Percentiles rank a stretch among this genome's conserved stretches.
These are phyloP conservation scores for Amphipoea lucens DNA, from an alignment of 2,888 invertebrate genomes.

Conservation along the genomic window DNA sequence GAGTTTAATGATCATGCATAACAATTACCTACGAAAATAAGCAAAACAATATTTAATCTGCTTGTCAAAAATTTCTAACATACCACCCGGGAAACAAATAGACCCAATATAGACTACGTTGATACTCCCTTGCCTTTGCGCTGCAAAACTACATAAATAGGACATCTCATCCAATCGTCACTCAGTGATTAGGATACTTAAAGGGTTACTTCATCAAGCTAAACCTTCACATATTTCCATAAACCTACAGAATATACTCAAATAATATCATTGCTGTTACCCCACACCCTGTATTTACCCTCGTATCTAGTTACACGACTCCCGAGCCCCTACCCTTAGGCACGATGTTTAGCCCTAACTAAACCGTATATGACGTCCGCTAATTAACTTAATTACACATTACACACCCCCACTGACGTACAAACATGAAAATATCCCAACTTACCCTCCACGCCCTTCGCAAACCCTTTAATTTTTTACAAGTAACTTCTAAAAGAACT, in stretches of 20 bases:
- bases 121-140: not conserved
- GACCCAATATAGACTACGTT: not conserved
- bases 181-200: not conserved
- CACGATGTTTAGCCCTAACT: constrained; percentile 48
- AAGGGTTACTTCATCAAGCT: not conserved
- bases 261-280: constrained; percentile 4
- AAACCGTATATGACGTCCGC: constrained; percentile 53
- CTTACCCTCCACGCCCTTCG: constrained; percentile 31
- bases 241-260: constrained; percentile 6
- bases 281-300: constrained; percentile 41
- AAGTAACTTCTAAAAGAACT: constrained; percentile 47
- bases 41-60: not conserved
- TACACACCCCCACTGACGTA: constrained; percentile 54
- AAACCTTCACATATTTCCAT: not conserved
- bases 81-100: not conserved
- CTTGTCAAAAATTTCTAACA: not conserved
- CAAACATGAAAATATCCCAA: constrained; percentile 57
- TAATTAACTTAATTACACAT: constrained; percentile 68
- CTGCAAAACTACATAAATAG: not conserved
- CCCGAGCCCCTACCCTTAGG: constrained; percentile 38
- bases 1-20: not conserved
- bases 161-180: not conserved
- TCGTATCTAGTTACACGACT: constrained; percentile 33
- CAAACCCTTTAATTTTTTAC: constrained; percentile 44
- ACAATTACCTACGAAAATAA: not conserved